Evolutionary conservation across 2,113 vertebrate genomes (phyloP).

Genomic region (Phalacrocorax carbo): DNA sequence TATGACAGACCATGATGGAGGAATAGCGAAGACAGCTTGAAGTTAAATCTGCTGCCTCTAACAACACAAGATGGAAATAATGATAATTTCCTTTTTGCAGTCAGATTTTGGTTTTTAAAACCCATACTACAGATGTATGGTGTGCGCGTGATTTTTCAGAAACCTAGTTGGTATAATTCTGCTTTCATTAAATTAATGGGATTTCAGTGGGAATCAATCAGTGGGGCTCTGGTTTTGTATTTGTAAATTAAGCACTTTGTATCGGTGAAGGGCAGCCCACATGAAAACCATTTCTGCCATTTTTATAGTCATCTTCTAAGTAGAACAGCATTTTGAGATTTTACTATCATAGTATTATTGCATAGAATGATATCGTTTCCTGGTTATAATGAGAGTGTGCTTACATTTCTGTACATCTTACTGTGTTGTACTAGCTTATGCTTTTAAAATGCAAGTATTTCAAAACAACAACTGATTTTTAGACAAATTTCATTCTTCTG

Average conservation of each 20-base stretch:
- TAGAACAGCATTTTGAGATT: background rate
- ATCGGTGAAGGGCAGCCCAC: background rate
- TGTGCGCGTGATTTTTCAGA: background rate
- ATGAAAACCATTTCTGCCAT: background rate
- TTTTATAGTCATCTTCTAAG: background rate
- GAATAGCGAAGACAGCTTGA: background rate
- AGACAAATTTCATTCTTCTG: background rate
- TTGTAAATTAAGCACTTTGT: background rate
- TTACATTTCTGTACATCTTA: background rate
- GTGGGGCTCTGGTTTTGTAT: background rate
- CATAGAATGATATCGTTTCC: background rate
- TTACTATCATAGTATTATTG: background rate
- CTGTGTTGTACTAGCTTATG: background rate
- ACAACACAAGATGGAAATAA: background rate
- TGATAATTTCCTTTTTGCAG: background rate
- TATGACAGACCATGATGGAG: background rate
- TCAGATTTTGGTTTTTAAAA: background rate
- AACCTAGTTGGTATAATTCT: background rate
- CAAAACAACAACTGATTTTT: background rate
- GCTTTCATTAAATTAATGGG: background rate
- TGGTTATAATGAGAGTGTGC: background rate
- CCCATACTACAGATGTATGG: background rate
- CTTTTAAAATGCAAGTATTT: background rate
- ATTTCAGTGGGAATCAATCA: background rate
- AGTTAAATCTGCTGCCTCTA: background rate